Evolutionary conservation across 2,888 invertebrate genomes (phyloP), one percentile per base, ranked within the genome.

Genomic region (Caenorhabditis wallacei): DNA sequence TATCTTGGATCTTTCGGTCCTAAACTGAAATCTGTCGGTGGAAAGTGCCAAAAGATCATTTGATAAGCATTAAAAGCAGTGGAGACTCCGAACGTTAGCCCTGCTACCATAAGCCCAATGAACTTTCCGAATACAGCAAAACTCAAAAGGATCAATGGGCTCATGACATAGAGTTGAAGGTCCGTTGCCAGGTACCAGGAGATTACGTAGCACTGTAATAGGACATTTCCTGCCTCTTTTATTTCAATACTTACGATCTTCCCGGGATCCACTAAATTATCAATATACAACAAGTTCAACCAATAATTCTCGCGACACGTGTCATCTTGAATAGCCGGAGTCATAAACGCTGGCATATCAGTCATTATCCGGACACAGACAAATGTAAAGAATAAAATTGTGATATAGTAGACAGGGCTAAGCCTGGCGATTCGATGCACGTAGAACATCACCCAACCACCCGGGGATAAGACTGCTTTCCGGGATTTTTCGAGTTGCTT

Each of bases 171-270:
- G 16, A 89, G 69, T 66, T 89, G 89, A 24, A 89, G 76, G 57
- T 89, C 89, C 0, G 88, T 85, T n/a, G 89, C 88, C 51, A 89
- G 61, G 53, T 88, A 89, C 89, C 89, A 89, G 1, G 87, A 84
- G 57, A 86, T 75, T 1, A 85, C 70, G 40, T 84, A 85, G 63
- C 89, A 89, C 84, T 87, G 61, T 40, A 80, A 56, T 51, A 11
- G 8, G 30, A 30, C 4, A 3, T 30, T 8, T 30, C 3, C 8
- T 30, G 18, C 46, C 18, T 46, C 18, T 46, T n/a, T 13, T 2
- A 11, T 2, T 46, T 46, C 46, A 4, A 3, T 8, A 66, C 72
- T 75, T 22, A 84, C 86, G 64, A 86, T 85, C 16, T 87, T 48
- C 10, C 56, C 54, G n/a, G 80, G 54, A 18, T 80, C 71, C 18